Base-by-base conservation (phyloP, 2,888 invertebrate species). In the Dugesia japonica region DNA sequence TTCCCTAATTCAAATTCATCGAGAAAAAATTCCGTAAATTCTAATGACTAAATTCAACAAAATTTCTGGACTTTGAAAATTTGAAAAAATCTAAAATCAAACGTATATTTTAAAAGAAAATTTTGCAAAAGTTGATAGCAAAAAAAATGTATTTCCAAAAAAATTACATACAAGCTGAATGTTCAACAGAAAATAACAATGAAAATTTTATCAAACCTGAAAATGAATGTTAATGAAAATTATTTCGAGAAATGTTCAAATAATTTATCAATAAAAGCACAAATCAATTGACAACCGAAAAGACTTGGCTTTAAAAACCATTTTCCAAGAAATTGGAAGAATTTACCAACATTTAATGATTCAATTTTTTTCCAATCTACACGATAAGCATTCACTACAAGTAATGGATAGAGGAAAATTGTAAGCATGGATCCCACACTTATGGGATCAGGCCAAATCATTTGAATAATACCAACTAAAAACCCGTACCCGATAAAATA, bases 371-470 rank as follows among this genome's bases (percentile, higher is more conserved):
- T 56, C 56, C 56, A 56, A n/a, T 56, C 56, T 4, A 56, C 56
- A 20, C 56, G 56, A 23, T 56, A 56, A 1, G 56, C 56, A 56
- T 56, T 56, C 9, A 56, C 20, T 7, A 56, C 56, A 56, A 56
- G 56, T 7, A 56, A 23, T 20, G 56, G 56, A 56, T 56, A 56
- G 17, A 56, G 56, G 17, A 56, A 56, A 56, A 56, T 23, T n/a
- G 56, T 56, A 56, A 56, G 56, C 56, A 56, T 56, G n/a, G 56
- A 56, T 23, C 56, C 56, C 1, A 56, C n/a, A n/a, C 56, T 56
- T 4, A 56, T 56, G 4, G 56, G 56, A 23, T 56, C 56, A 1
- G 56, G 56, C 56, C 56, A 56, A n/a, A 56, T 56, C 56, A 56
- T 56, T 23, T 56, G 56, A 56, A 56, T 56, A n/a, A 56, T 13